phyloP scores from a whole-genome alignment of 2,888 invertebrate genomes.

The Harpalus rufipes region DNA sequence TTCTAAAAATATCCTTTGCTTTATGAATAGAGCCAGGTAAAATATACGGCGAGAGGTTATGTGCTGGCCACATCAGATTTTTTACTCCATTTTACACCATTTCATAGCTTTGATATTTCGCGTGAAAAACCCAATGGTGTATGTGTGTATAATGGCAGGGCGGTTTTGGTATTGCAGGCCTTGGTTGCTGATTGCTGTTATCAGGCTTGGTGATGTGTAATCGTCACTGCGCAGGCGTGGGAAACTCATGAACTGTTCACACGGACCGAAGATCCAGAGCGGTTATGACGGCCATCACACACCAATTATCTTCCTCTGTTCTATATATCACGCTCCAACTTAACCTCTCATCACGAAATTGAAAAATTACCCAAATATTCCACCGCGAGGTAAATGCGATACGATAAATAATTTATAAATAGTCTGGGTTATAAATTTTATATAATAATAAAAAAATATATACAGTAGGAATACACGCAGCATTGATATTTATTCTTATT shows the following conservation, averaged over 20 bases:
- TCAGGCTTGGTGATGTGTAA: slow-evolving; percentile 59
- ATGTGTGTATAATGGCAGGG: slow-evolving; percentile 23
- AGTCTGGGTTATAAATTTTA: neutral
- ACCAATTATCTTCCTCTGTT: slow-evolving; percentile 62
- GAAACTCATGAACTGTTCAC: slow-evolving; percentile 57
- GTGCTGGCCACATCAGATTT: no score
- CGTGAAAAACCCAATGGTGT: neutral
- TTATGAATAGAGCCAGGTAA: no score
- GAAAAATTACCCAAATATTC: slow-evolving; percentile 43
- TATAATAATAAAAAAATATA: neutral
- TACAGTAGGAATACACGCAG: neutral
- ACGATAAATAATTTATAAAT: neutral
- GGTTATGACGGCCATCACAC: slow-evolving; percentile 54
- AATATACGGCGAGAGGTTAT: no score
- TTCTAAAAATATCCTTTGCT: no score
- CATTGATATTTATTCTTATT: neutral
- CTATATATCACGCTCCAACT: slow-evolving; percentile 62
- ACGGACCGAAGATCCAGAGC: slow-evolving; percentile 47
- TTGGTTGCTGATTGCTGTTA: slow-evolving; percentile 58
- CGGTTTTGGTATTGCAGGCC: slow-evolving; percentile 50
- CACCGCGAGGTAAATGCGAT: neutral
- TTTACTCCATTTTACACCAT: neutral
- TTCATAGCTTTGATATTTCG: neutral
- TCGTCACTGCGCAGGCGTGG: slow-evolving; percentile 63
- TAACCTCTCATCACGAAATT: slow-evolving; percentile 47